Base-by-base conservation (phyloP, 2,113 vertebrate species). In the Osmerus mordax region DNA sequence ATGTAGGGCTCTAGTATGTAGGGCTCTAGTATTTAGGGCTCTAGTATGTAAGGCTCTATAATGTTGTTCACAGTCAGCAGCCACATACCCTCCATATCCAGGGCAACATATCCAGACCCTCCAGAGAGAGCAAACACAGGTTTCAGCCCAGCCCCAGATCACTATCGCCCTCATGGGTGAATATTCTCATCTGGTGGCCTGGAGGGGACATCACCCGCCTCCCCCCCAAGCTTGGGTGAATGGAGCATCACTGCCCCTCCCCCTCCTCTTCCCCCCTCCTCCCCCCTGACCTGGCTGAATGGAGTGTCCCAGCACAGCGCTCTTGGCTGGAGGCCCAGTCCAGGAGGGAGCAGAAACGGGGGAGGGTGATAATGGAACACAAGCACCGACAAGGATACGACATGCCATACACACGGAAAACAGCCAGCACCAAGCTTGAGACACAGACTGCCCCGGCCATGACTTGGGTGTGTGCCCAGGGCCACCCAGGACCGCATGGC, bases 351-450 rank as follows among this genome's bases (percentile, higher is more conserved):
- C 76, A 78, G 80, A 76, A 62, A 28, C 4, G 69, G 76, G 70
- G 73, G 78, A 73, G 77, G 76, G 87, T 89, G 87, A 92, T 92
- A 92, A 93, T 93, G 87, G 87, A 83, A 89, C 90, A 92, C 89
- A 87, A 90, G 86, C 81, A 77, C 75, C 56, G 75, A 91, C 89
- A 92, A 87, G 89, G 83, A 61, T 71, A 85, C 87, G 88, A 91
- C 87, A 91, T 80, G 80, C 71, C 83, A 79, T 85, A 86, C 84
- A 88, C 89, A 85, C 83, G 84, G 86, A 88, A 87, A 92, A 92
- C 91, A 93, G 90, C 87, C 86, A 83, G 86, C 66, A 69, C 79
- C 87, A 91, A 93, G 89, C 91, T 92, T 91, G 92, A 91, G 88
- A 90, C 88, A 87, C 74, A 80, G 77, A 62, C 75, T 56, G 54